Percentiles rank a stretch among this genome's conserved stretches.
Conservation (phyloP, 1,140 invertebrate genomes). For the Drosophila lowei region DNA sequence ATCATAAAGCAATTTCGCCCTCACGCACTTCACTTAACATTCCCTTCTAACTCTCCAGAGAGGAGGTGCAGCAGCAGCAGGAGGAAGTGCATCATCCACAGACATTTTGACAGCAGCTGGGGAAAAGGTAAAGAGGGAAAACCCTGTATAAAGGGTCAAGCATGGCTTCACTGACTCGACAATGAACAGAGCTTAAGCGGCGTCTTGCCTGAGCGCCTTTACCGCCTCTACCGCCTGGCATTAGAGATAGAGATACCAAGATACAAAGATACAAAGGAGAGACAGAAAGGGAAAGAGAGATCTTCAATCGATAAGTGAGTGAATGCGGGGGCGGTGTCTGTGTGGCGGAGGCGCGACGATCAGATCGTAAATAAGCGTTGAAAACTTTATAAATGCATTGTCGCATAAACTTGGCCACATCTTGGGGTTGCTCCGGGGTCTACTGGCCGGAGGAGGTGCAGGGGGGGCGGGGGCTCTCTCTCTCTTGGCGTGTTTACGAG, state of each 20-base stretch:
- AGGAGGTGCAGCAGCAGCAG: neutral
- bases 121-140: neutral
- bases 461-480: conserved; percentile 8
- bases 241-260: conserved; percentile 22
- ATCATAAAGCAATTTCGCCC: conserved; percentile 37
- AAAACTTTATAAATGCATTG: conserved; percentile 76
- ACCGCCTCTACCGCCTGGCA: conserved; percentile 9
- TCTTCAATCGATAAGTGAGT: conserved; percentile 40
- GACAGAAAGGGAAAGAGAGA: conserved; percentile 6
- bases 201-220: conserved; percentile 37
- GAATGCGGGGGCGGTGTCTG: conserved; percentile 29
- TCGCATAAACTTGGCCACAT: conserved; percentile 70
- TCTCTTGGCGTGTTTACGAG: conserved; percentile 70
- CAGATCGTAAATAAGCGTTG: conserved; percentile 77
- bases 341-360: conserved; percentile 14
- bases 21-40: conserved; percentile 19
- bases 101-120: conserved; percentile 50
- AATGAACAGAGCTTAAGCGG: conserved; percentile 11
- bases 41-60: conserved; percentile 20
- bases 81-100: conserved; percentile 26
- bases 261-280: neutral
- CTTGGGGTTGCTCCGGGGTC: conserved; percentile 21
- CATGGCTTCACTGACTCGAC: conserved; percentile 34
- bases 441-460: neutral
- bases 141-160: conserved; percentile 34